phyloP scores from a whole-genome alignment of 1,140 invertebrate genomes.

The Magallana ariakensis region DNA sequence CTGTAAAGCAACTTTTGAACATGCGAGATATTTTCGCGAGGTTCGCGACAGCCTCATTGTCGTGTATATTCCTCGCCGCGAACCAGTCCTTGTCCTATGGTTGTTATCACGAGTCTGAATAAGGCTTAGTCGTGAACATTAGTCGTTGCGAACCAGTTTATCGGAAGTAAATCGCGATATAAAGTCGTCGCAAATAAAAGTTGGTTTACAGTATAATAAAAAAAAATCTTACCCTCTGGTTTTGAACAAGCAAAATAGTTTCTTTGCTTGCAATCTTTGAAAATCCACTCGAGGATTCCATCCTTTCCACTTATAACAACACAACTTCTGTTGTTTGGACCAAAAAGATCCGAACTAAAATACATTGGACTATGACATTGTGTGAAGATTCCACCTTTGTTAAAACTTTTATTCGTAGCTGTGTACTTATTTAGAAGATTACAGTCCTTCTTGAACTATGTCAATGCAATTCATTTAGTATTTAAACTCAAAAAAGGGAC shows the following conservation, averaged over 20 bases:
- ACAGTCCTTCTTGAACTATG: background rate
- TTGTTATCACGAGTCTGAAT: too few relatives aligned
- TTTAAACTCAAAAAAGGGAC: background rate
- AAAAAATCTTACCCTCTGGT: background rate
- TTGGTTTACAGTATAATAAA: background rate
- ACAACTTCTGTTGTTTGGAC: background rate
- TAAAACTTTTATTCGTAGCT: background rate
- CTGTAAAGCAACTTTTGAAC: too few relatives aligned
- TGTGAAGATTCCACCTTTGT: background rate
- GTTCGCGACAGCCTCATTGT: too few relatives aligned
- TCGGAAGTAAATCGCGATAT: background rate
- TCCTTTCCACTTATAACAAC: background rate
- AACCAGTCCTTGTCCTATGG: background rate
- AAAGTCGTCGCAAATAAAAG: too few relatives aligned
- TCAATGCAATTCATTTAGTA: background rate
- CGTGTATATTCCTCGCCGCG: too few relatives aligned
- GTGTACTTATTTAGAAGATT: background rate
- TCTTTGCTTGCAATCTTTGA: background rate
- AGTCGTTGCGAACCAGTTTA: background rate
- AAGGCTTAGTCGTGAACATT: too few relatives aligned
- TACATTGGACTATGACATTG: background rate
- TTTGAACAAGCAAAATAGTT: conserved; percentile 2
- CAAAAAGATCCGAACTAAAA: background rate
- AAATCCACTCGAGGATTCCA: background rate
- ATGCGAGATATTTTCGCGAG: too few relatives aligned